Evolutionary conservation across 2,888 invertebrate species (phyloP), one percentile per base, ranked within the genome.

Genomic region (Nomada fucata): DNA sequence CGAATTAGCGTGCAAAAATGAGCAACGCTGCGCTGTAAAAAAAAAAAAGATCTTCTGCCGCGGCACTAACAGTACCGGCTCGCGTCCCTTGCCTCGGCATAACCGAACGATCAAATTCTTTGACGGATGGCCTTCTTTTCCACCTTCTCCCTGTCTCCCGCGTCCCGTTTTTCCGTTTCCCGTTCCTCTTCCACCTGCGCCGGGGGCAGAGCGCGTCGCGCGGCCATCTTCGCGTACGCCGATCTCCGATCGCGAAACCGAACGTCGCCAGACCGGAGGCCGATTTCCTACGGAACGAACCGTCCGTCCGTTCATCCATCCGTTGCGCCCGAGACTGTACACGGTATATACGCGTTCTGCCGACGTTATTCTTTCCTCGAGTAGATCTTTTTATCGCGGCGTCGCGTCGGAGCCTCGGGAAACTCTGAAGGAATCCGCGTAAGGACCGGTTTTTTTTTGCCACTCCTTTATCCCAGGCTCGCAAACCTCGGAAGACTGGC

Each of bases 1-100:
- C 90, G 90, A 92, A 92, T 92, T 92, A 91, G 87, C 89, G 86
- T 84, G 87, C 79, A 78, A 80, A 84, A 88, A 76, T 81, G 81
- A 81, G 84, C 86, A 73, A 76, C 71, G 70, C 59, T 44, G 72
- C 67, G 55, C 67, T 18, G 11, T 3, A 13, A 36, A 18, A 7
- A 2, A 7, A 13, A 44, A 23, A 23, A 23, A 23, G 23, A 44
- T 18, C 52, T 61, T 44, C 60, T 68, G 20, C 60, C 55, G 71
- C 63, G 36, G 2, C 44, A 29, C 63, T 36, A 52, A 57, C 13
- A 57, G 15, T 15, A 5, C 18, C 64, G 55, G 55, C 26, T 50
- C 74, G 20, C 42, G 26, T 61, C 70, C 15, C 59, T 60, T 53
- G 20, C n/a, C n/a, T 26, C 9, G 11, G 44, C 7, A 20, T 23